Percentiles rank a stretch among this genome's conserved stretches.
phyloP scores from a whole-genome alignment of 2,797 vertebrate genomes.

The Melanotaenia nigrans region DNA sequence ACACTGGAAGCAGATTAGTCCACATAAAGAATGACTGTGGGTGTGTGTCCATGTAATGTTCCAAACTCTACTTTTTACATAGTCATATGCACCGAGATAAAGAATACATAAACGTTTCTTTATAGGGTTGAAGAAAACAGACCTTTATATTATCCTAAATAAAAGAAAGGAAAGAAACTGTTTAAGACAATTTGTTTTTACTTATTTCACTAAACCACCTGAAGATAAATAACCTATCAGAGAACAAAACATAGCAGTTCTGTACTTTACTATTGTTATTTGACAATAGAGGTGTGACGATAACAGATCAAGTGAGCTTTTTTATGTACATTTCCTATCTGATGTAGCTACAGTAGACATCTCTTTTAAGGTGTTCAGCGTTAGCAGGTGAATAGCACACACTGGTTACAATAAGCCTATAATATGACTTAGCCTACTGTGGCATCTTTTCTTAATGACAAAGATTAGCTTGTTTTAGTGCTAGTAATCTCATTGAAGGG shows the following conservation, averaged over 20 bases:
- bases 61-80: slow-evolving; percentile 1
- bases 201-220: not conserved
- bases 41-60: slow-evolving; percentile 29
- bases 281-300: not conserved
- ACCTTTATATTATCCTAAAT: not conserved
- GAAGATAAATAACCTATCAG: not conserved
- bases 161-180: not conserved
- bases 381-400: slow-evolving; percentile 50
- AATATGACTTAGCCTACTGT: slow-evolving; percentile 69
- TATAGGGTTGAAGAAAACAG: not conserved
- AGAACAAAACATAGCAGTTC: not conserved
- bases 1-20: slow-evolving; percentile 70
- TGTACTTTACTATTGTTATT: not conserved
- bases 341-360: slow-evolving; percentile 10
- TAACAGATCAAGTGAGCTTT: not conserved
- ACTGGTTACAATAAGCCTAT: slow-evolving; percentile 69
- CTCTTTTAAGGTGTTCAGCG: slow-evolving; percentile 52
- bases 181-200: not conserved
- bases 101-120: not conserved
- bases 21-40: slow-evolving; percentile 27
- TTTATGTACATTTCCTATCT: not conserved
- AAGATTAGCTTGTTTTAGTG: slow-evolving; percentile 79
- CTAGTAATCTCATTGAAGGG: slow-evolving; percentile 78
- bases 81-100: not conserved
- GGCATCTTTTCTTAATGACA: slow-evolving; percentile 78